Evolutionary conservation across 2,888 invertebrate genomes (phyloP).

Genomic region (Xylota segnis): DNA sequence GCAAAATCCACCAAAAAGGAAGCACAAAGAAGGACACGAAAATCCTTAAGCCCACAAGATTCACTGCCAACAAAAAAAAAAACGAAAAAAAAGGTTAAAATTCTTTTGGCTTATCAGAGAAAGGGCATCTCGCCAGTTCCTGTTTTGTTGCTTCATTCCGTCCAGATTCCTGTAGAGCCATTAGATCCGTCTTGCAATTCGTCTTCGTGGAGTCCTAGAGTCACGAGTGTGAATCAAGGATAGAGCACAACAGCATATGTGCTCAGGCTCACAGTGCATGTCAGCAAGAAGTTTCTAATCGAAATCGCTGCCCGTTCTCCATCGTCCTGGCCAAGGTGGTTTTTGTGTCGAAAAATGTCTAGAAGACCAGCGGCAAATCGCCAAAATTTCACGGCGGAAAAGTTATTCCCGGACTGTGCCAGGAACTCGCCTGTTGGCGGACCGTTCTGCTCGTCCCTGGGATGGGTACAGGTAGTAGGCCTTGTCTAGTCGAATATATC

Average conservation of each 20-base stretch:
- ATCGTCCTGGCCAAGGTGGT: background rate
- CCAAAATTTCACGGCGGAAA: conserved; percentile 53
- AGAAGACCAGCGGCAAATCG: conserved; percentile 56
- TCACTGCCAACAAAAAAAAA: conserved; percentile 51
- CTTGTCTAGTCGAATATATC: conserved; percentile 72
- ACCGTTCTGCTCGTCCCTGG: background rate
- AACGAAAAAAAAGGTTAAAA: conserved; percentile 62
- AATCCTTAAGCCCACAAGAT: conserved; percentile 61
- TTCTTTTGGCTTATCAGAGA: conserved; percentile 74
- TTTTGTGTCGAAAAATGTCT: conserved; percentile 55
- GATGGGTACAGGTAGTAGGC: conserved; percentile 23
- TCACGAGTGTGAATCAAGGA: conserved; percentile 3
- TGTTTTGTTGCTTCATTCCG: conserved; percentile 48
- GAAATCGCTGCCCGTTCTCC: conserved; percentile 2
- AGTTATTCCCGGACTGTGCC: conserved; percentile 35
- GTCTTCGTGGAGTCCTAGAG: conserved; percentile 8
- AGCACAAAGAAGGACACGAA: conserved; percentile 62
- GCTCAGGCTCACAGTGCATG: conserved; percentile 62
- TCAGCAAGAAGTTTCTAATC: conserved; percentile 64
- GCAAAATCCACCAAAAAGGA: conserved; percentile 66
- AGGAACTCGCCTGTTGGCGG: conserved; percentile 49
- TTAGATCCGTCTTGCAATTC: conserved; percentile 26
- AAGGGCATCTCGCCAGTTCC: conserved; percentile 75
- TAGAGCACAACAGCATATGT: conserved; percentile 46
- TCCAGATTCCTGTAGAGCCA: background rate